Base-by-base conservation (phyloP, 2,797 vertebrate genomes). In the Pipistrellus kuhlii region DNA sequence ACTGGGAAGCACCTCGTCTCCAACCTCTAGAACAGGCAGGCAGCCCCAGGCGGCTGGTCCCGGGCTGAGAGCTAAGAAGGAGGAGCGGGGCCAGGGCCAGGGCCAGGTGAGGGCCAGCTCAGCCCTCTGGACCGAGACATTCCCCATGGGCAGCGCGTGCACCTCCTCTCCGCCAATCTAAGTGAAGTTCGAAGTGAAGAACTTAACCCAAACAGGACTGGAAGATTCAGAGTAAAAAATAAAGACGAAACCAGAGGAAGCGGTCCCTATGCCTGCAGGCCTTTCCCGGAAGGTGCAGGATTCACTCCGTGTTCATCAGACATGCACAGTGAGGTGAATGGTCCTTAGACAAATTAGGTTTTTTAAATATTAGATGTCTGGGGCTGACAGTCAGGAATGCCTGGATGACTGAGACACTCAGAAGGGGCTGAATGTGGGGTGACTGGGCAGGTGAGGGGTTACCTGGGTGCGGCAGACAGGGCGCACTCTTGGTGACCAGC, bases 131-230 rank as follows among this genome's bases (percentile, higher is more conserved):
- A 51, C 27, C 2, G 30, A 46, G 55, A 46, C 5, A 2, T 25
- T 4, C 10, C 51, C 9, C 11, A 30, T 27, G 8, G 23, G 75
- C 30, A 30, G 25, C 9, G 4, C 57, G 25, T 88, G 48, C 17
- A 18, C 57, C 32, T 73, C 69, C 44, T 94, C 90, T 72, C 27
- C 9, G 30, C 66, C 85, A 83, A 85, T 86, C 68, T 81, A 77
- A 93, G 81, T 46, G 53, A 12, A 41, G n/a, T 88, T 72, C 25
- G 20, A 84, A 75, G 41, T 66, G 84, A 85, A 30, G 17, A 76
- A 72, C 20, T 25, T 76, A 46, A 59, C 5, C 1, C 27, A 59
- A 92, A 77, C 11, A 21, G 35, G 20, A 75, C 30, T 83, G 15
- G 32, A 51, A 83, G 59, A 55, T 53, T 77, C 35, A 48, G 88